Conservation (phyloP, 2,888 invertebrate genomes). For the Oithona nana region DNA sequence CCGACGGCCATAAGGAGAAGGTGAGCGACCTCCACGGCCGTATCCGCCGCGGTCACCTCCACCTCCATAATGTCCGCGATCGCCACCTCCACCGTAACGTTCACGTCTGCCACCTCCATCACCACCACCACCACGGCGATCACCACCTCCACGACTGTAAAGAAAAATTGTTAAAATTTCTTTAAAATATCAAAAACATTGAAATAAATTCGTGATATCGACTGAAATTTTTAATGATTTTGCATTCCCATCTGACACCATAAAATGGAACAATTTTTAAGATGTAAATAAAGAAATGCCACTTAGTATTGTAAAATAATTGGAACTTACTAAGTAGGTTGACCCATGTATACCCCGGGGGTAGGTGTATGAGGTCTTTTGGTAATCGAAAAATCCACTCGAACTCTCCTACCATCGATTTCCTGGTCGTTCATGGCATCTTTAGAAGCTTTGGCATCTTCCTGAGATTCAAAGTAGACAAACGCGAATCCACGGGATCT, state of each 20-base stretch:
- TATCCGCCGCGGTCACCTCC: slow-evolving; percentile 16
- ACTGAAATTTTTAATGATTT: too few species aligned
- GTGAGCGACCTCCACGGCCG: slow-evolving; percentile 18
- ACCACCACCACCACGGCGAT: slow-evolving; percentile 21
- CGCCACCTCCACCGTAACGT: slow-evolving; percentile 19
- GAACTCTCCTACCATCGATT: slow-evolving; percentile 74
- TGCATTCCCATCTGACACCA: neutral
- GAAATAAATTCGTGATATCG: too few species aligned
- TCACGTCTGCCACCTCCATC: slow-evolving; percentile 18
- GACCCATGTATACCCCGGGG: slow-evolving; percentile 91
- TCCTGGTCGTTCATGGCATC: slow-evolving; percentile 84
- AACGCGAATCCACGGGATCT: slow-evolving; percentile 90
- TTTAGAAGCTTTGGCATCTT: slow-evolving; percentile 81
- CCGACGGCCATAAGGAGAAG: slow-evolving; percentile 13
- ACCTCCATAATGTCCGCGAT: slow-evolving; percentile 24
- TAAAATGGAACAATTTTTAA: neutral
- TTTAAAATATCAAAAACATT: neutral
- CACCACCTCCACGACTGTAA: slow-evolving; percentile 24
- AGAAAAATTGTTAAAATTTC: neutral
- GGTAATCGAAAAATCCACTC: slow-evolving; percentile 90
- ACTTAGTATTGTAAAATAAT: neutral
- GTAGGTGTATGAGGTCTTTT: slow-evolving; percentile 91
- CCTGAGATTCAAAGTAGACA: slow-evolving; percentile 69
- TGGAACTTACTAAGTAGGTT: slow-evolving; percentile 51
- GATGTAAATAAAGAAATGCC: neutral